Evolutionary conservation across 2,888 invertebrate species (phyloP), one percentile per base, ranked within the genome.

Genomic region (Myopa testacea): DNA sequence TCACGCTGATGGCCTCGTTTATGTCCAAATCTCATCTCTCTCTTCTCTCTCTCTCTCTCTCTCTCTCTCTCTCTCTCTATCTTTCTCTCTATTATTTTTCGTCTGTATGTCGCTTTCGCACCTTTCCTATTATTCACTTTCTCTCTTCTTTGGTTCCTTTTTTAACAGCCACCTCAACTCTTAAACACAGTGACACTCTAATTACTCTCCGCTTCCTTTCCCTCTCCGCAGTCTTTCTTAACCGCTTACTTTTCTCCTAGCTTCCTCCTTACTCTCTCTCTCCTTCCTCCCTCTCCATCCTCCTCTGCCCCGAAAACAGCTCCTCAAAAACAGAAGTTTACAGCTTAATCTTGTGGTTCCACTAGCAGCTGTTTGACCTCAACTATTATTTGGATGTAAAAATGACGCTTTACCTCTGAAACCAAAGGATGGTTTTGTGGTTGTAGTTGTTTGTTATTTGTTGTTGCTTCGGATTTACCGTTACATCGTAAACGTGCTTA

Each of bases 261-360:
- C 4, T 19, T 60, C 60, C 16, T 16, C 60, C 8, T 60, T 4
- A 16, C 14, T n/a, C n/a, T n/a, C n/a, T n/a, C n/a, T n/a, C n/a
- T n/a, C n/a, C n/a, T n/a, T n/a, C n/a, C 12, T 19, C 12, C 4
- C 60, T 6, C 60, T 60, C n/a, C 60, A 8, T 6, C 60, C 60
- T 19, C 62, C 62, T 62, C 19, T 45, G 4, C 40, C 40, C 40
- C 40, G 8, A 8, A 4, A 45, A 3, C 4, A 6, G 10, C 45
- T 45, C 4, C 62, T 10, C 62, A 10, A 19, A 68, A 68, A 45
- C 26, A 19, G 50, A 68, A 50, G 68, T 45, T 68, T 45, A 40
- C 38, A 45, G 45, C 10, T 45, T 38, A 58, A 60, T 73, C 60
- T 60, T 73, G 72, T 45, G 72, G 72, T 73, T 45, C 45, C n/a